A percentile compares a stretch with the other conserved stretches of the same genome.
phyloP scores from a whole-genome alignment of 30 jellyfish, hydroid and myxozoan genomes.

The Cassiopea xamachana region DNA sequence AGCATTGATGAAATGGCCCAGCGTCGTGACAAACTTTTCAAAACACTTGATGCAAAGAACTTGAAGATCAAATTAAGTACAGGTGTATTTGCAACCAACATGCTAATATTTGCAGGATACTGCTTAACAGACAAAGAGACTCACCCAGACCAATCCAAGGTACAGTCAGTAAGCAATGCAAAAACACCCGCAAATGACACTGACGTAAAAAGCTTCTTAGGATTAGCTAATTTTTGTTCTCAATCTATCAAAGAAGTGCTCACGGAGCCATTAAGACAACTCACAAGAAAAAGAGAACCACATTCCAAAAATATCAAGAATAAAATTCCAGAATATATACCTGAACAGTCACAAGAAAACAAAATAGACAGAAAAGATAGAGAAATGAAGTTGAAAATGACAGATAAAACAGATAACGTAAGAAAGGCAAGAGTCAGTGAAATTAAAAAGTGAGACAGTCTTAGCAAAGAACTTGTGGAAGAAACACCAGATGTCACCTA shows the following conservation, averaged over 20 bases:
- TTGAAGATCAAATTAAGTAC: conserved; percentile 15
- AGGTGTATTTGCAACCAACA: conserved; percentile 36
- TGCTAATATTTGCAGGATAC: conserved; percentile 42
- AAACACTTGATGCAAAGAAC: neutral
- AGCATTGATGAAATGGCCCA: conserved; percentile 9
- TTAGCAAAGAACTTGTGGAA: conserved; percentile 46
- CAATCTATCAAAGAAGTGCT: neutral
- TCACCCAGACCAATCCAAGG: conserved; percentile 39
- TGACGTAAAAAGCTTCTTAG: neutral
- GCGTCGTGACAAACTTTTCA: neutral
- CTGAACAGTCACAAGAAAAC: conserved; percentile 33
- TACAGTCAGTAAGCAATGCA: conserved; percentile 47
- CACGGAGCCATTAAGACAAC: neutral
- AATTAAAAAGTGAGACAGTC: conserved; percentile 28
- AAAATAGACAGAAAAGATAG: conserved; percentile 20
- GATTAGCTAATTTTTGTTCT: neutral
- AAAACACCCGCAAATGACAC: neutral
- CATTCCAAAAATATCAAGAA: conserved; percentile 7
- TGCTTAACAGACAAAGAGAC: conserved; percentile 47
- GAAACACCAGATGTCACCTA: conserved; percentile 31
- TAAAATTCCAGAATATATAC: conserved; percentile 19
- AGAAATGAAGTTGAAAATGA: conserved; percentile 30
- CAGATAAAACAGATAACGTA: conserved; percentile 19
- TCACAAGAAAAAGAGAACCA: too few species aligned
- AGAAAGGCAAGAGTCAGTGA: conserved; percentile 25